Percentiles rank a stretch among this genome's conserved stretches.
Conservation (phyloP, 2,797 vertebrate genomes). For the Petrocephalus sullivani region DNA sequence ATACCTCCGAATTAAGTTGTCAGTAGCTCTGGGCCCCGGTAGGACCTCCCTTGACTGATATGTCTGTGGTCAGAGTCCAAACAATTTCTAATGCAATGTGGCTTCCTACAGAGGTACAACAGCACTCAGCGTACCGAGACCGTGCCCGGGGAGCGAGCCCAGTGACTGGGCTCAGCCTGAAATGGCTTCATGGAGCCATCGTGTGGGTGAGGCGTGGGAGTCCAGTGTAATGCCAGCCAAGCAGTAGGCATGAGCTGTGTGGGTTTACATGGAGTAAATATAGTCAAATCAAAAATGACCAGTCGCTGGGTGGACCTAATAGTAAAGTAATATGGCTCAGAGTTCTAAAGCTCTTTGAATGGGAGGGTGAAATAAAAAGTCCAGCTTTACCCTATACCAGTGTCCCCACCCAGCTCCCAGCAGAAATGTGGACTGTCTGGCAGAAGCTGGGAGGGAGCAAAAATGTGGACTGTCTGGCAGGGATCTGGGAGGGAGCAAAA, state of each 20-base stretch:
- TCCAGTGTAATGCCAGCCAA: not conserved
- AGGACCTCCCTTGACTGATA: not conserved
- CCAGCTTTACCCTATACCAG: not conserved
- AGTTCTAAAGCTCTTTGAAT: constrained; percentile 5
- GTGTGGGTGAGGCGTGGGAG: not conserved
- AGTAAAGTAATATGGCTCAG: not conserved
- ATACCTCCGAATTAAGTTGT: not conserved
- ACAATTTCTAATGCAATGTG: not conserved
- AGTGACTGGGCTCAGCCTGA: not conserved
- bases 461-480: not conserved
- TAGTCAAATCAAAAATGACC: not conserved
- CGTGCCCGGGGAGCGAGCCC: not conserved
- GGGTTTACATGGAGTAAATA: not conserved
- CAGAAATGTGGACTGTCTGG: not conserved
- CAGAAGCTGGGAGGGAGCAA: not conserved
- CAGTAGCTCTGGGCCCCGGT: not conserved
- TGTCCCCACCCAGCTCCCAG: not conserved
- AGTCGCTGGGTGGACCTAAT: not conserved
- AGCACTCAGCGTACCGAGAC: not conserved
- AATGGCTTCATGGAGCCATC: not conserved
- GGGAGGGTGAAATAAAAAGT: not conserved
- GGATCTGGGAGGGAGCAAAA: not conserved
- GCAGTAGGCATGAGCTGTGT: not conserved
- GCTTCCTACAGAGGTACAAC: not conserved
- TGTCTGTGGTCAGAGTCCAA: not conserved